Evolutionary conservation across 1,140 invertebrate species (phyloP), one percentile per base, ranked within the genome.

Genomic region (Drosophila prosaltans): DNA sequence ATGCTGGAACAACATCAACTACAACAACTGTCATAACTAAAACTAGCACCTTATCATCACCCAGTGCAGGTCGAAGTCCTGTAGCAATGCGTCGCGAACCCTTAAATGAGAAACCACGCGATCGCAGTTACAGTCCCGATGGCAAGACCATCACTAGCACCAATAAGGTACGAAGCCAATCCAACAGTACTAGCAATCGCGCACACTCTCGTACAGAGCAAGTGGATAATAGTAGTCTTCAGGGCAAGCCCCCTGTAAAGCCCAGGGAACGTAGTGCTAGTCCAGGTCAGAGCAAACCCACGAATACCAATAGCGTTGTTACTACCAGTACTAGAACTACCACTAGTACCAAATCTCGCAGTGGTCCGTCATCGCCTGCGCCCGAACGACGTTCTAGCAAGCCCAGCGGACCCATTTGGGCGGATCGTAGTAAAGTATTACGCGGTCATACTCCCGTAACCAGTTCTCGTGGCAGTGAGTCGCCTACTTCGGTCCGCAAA

Each of bases 351-450:
- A 43, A 21, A 11, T 32, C 68, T 63, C 63, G 72, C n/a, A 71
- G 59, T 39, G 78, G 58, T 51, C 62, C 58, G 1, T 69, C 66
- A 24, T 66, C 72, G n/a, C 58, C 43, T 6, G 6, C 60, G 3
- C 65, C 76, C 0, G 78, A 80, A 40, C 57, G 69, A 30, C 69
- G 65, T n/a, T 41, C 74, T 6, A 69, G 65, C 0, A 43, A 76
- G 30, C 68, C 79, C 9, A 64, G 55, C 8, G 94, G 94, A 66
- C 94, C 94, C 10, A 94, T 94, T 30, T 94, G 94, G 94, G 93
- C 93, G 1, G 90, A 91, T 58, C 94, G 93, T 10, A 94, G 93
- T 77, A 93, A 94, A 71, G 94, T 94, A 39, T 41, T 92, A 8
- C 81, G 86, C 21, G 70, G 65, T 40, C 83, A 58, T 48, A 48